These are phyloP conservation scores for Nothocercus nigrocapillus DNA, from an alignment of 2,113 vertebrate species.

Conservation along the genomic window DNA sequence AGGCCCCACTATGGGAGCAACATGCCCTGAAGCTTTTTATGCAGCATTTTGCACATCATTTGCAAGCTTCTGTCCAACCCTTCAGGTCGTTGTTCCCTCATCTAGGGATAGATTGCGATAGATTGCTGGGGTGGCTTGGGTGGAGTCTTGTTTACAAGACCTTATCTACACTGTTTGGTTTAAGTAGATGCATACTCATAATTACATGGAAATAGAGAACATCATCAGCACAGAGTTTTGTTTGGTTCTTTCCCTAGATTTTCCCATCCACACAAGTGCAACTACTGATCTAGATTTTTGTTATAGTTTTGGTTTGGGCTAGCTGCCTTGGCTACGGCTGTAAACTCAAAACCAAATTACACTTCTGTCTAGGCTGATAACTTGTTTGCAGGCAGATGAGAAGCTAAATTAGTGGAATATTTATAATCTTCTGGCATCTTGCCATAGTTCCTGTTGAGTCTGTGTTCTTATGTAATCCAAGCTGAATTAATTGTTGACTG, in stretches of 20 bases:
- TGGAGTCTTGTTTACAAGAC: not conserved
- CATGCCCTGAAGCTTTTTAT: not conserved
- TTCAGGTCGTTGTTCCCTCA: not conserved
- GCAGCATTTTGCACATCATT: slow-evolving; percentile 27
- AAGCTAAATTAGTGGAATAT: not conserved
- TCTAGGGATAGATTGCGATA: not conserved
- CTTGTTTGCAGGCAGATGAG: not conserved
- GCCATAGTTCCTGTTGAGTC: not conserved
- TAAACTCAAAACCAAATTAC: not conserved
- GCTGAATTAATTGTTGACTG: no score
- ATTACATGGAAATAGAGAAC: not conserved
- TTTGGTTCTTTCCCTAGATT: no score
- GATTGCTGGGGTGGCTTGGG: not conserved
- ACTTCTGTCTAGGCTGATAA: not conserved
- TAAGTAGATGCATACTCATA: not conserved
- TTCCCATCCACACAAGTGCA: not conserved
- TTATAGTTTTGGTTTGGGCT: not conserved
- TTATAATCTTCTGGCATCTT: not conserved
- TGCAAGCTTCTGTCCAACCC: not conserved
- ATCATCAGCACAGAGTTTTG: not conserved
- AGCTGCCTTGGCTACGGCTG: no score
- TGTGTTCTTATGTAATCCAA: not conserved
- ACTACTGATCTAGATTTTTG: not conserved
- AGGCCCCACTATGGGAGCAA: not conserved
- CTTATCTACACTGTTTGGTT: not conserved